phyloP scores from a whole-genome alignment of 1,140 invertebrate species.

The Galendromus occidentalis region DNA sequence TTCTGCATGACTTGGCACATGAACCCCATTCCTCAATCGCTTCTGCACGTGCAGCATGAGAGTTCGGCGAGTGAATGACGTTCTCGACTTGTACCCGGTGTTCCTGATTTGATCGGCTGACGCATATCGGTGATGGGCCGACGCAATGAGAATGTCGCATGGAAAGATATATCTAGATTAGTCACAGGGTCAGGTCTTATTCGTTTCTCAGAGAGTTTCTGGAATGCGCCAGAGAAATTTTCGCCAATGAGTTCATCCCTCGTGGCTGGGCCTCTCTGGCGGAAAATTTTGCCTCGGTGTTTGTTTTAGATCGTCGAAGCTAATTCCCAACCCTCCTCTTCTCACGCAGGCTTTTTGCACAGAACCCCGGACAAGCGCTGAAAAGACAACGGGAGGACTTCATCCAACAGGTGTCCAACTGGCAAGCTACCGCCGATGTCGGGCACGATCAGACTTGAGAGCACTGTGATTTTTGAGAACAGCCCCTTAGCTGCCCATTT shows the following conservation, averaged over 20 bases:
- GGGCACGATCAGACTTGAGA: neutral
- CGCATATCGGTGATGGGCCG: neutral
- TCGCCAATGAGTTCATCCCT: too few species aligned
- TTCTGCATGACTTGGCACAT: neutral
- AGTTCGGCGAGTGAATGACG: neutral
- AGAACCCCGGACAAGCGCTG: neutral
- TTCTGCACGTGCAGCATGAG: neutral
- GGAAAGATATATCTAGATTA: neutral
- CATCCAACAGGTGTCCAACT: neutral
- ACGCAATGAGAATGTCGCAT: neutral
- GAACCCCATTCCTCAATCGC: neutral
- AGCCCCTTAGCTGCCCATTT: neutral
- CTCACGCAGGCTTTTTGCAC: slow-evolving; percentile 4
- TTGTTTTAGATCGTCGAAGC: neutral
- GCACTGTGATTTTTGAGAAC: neutral
- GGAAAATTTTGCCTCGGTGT: too few species aligned
- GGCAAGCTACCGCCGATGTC: neutral
- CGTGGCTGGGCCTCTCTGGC: too few species aligned
- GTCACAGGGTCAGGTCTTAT: too few species aligned
- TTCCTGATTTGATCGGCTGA: neutral
- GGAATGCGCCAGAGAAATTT: too few species aligned
- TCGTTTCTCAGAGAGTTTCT: too few species aligned
- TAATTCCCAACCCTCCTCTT: slow-evolving; percentile 1
- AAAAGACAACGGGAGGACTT: neutral
- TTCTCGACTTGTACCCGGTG: neutral